A percentile compares a stretch with the other conserved stretches of the same genome.
phyloP scores from a whole-genome alignment of 53 echinoderm and acorn worm genomes.

The Temnopleurus reevesii region DNA sequence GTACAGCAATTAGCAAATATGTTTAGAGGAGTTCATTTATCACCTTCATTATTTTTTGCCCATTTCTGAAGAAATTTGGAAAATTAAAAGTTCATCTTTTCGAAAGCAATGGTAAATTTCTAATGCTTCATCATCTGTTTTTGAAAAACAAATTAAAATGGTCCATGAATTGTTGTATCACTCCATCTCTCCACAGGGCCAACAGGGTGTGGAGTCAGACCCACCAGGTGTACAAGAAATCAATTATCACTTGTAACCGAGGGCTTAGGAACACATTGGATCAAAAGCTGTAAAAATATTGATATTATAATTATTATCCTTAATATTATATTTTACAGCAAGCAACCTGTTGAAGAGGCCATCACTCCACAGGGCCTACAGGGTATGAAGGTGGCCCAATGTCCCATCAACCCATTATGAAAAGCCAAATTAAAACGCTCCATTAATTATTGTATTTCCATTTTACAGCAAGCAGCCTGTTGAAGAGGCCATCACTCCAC shows the following conservation, averaged over 20 bases:
- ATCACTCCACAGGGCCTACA: background rate
- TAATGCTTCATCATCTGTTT: background rate
- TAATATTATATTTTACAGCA: no score
- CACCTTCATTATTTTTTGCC: no score
- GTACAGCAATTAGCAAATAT: no score
- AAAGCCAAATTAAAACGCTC: no score
- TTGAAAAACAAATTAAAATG: background rate
- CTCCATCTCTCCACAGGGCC: background rate
- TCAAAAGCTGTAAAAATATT: no score
- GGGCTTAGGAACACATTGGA: no score
- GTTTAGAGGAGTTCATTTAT: no score
- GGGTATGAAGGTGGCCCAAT: background rate
- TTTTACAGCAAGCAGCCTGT: conserved; percentile 53
- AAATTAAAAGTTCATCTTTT: background rate
- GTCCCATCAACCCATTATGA: no score
- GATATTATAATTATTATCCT: no score
- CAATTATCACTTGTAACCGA: no score
- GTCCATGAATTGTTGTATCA: background rate
- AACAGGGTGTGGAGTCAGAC: conserved; percentile 55
- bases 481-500: conserved; percentile 71
- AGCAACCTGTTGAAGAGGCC: no score
- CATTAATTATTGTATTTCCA: background rate
- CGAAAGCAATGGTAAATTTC: background rate
- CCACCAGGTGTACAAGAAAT: conserved; percentile 52
- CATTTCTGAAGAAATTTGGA: background rate